These are phyloP conservation scores for Microdon myrmicae DNA, from an alignment of 2,888 invertebrate genomes.

Conservation along the genomic window DNA sequence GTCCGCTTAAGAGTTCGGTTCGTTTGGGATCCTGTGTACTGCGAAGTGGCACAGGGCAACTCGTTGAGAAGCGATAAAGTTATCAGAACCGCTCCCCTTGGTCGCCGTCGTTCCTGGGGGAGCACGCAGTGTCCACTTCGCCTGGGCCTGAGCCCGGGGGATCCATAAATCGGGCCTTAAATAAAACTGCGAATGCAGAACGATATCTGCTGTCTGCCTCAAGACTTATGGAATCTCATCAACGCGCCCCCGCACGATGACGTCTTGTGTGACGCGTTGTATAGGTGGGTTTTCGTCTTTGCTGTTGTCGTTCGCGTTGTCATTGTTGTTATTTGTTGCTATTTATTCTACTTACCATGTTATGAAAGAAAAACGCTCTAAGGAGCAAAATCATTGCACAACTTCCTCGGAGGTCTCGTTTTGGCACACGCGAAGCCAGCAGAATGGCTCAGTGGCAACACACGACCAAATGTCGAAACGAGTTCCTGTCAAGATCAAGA, in stretches of 20 bases:
- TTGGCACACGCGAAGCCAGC: constrained; percentile 15
- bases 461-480: constrained; percentile 23
- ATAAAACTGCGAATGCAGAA: constrained; percentile 27
- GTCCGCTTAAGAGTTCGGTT: too few species aligned
- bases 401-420: constrained; percentile 49
- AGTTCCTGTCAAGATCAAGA: constrained; percentile 45
- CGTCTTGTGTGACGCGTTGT: constrained; percentile 6
- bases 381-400: constrained; percentile 24
- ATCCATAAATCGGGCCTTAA: constrained; percentile 25
- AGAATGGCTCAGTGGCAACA: constrained; percentile 15
- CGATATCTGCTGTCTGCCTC: constrained; percentile 31
- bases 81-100: constrained; percentile 35
- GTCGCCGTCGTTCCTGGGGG: constrained; percentile 21
- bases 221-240: constrained; percentile 40
- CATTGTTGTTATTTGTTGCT: neutral
- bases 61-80: constrained; percentile 30
- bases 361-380: constrained; percentile 16
- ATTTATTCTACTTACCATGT: too few species aligned
- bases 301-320: neutral
- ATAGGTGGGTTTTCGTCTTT: constrained; percentile 4
- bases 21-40: too few species aligned
- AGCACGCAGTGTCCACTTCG: too few species aligned
- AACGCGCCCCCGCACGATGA: constrained; percentile 29
- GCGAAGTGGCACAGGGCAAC: neutral
- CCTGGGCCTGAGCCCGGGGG: constrained; percentile 3